phyloP scores from a whole-genome alignment of 2,888 invertebrate genomes.

The Lithophane ornitopus region DNA sequence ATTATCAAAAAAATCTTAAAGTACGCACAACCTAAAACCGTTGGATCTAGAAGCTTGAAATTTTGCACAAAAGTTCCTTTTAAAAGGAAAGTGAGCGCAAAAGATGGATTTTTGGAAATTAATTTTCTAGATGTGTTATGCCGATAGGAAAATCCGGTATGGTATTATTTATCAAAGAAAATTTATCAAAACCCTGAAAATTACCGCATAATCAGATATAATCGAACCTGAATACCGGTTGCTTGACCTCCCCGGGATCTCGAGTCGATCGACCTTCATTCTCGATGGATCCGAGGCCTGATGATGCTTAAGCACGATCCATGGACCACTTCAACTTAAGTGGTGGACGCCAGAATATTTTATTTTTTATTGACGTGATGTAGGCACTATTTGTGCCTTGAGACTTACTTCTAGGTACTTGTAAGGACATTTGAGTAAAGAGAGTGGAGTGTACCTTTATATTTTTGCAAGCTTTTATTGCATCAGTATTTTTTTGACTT shows the following conservation, averaged over 20 bases:
- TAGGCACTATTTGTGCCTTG: constrained; percentile 32
- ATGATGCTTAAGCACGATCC: constrained; percentile 66
- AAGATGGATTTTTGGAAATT: too few relatives aligned
- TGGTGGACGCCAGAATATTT: constrained; percentile 55
- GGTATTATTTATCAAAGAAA: neutral
- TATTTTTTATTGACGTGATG: constrained; percentile 60
- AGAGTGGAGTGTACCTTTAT: neutral
- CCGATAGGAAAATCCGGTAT: neutral
- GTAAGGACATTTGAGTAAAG: constrained; percentile 12
- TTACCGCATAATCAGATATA: constrained; percentile 53
- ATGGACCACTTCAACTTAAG: constrained; percentile 50
- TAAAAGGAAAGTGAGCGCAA: too few relatives aligned
- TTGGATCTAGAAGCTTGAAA: too few relatives aligned
- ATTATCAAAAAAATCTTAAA: too few relatives aligned
- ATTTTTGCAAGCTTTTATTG: neutral
- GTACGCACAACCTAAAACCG: too few relatives aligned
- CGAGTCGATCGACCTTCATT: constrained; percentile 61
- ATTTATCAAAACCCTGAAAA: constrained; percentile 21
- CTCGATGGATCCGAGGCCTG: constrained; percentile 44
- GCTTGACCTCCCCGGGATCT: constrained; percentile 65
- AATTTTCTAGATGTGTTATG: too few relatives aligned
- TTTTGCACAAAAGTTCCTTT: too few relatives aligned
- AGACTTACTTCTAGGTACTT: constrained; percentile 10
- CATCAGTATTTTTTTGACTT: neutral
- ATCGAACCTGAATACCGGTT: constrained; percentile 50